phyloP scores from a whole-genome alignment of 2,113 vertebrate species.

The Colius striatus region DNA sequence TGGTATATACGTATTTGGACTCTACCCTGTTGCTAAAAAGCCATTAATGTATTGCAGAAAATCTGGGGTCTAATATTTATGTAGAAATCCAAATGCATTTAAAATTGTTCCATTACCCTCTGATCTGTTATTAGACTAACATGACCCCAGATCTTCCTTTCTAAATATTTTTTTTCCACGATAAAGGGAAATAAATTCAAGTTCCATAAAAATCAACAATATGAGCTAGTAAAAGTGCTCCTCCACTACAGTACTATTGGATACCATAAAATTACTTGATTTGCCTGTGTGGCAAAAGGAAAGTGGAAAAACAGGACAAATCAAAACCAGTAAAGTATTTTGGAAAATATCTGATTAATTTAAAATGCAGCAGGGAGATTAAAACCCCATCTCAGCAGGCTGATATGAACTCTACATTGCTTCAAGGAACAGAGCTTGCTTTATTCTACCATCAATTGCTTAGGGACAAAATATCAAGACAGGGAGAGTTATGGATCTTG shows the following conservation, averaged over 20 bases:
- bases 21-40: neutral
- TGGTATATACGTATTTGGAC: neutral
- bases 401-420: neutral
- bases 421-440: neutral
- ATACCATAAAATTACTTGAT: neutral
- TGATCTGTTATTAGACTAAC: neutral
- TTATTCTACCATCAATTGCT: neutral
- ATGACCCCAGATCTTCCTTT: neutral
- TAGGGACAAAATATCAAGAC: neutral
- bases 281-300: neutral
- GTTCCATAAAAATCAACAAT: neutral
- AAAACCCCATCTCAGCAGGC: neutral
- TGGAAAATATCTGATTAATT: conserved; percentile 28
- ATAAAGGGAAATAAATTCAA: conserved; percentile 12
- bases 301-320: neutral
- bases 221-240: neutral
- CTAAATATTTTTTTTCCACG: neutral
- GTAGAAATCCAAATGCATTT: neutral
- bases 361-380: conserved; percentile 28
- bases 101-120: neutral
- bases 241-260: neutral
- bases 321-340: conserved; percentile 17
- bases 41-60: neutral
- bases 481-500: neutral
- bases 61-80: neutral